Percentiles rank a stretch among this genome's conserved stretches.
Evolutionary conservation across 2,113 vertebrate genomes (phyloP).

Genomic region (Solea solea): DNA sequence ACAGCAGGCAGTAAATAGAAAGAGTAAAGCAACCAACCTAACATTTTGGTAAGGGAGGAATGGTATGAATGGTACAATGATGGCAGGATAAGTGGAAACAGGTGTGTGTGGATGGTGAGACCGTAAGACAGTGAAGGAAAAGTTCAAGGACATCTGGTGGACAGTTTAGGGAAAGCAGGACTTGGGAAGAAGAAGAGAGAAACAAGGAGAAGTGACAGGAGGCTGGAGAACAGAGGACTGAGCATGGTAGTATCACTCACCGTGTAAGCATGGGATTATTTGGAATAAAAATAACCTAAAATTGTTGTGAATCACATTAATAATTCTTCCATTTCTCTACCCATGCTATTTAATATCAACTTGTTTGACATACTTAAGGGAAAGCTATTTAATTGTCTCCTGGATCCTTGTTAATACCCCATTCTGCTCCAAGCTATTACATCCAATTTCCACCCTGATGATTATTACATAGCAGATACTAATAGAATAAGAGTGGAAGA

Average conservation of each 20-base stretch:
- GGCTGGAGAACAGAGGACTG: not conserved
- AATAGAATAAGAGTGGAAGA: slow-evolving; percentile 71
- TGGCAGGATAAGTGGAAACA: not conserved
- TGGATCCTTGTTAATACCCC: slow-evolving; percentile 50
- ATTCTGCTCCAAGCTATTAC: slow-evolving; percentile 64
- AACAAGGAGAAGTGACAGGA: not conserved
- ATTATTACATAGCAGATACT: slow-evolving; percentile 70
- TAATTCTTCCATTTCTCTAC: slow-evolving; percentile 35
- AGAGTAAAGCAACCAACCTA: not conserved
- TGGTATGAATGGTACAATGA: not conserved
- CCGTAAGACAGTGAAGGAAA: not conserved
- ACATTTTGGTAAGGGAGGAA: not conserved
- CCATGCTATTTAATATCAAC: slow-evolving; percentile 28
- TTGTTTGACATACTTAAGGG: slow-evolving; percentile 24
- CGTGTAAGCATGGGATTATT: not conserved
- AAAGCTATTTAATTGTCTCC: slow-evolving; percentile 51
- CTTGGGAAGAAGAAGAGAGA: not conserved
- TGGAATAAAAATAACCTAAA: not conserved
- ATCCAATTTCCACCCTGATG: slow-evolving; percentile 66
- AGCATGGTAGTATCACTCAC: not conserved
- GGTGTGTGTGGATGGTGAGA: not conserved
- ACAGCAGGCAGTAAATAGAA: no score
- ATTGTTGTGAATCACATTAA: slow-evolving; percentile 24
- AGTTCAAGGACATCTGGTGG: not conserved
- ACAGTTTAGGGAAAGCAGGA: not conserved